Evolutionary conservation across 2,797 vertebrate species (phyloP), one percentile per base, ranked within the genome.

Genomic region (Perodicticus potto): DNA sequence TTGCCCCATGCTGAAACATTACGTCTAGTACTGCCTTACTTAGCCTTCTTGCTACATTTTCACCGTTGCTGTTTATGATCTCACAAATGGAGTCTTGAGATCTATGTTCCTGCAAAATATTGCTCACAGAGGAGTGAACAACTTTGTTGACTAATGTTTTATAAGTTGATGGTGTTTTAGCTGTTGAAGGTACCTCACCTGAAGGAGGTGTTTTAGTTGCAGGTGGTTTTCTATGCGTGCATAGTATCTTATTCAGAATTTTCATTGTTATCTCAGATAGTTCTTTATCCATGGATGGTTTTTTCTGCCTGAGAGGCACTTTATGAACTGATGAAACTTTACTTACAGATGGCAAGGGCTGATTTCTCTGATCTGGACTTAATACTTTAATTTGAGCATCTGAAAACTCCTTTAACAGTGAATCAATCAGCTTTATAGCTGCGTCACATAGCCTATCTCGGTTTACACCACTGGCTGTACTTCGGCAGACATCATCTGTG

Each of bases 401-500:
- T 13, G 94, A 95, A 96, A 96, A 65, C 37, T 92, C 85, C 7
- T 67, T 91, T 87, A 96, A 84, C 22, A 96, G 25, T 0, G 93
- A 86, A 74, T 96, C 77, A 23, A 72, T 93, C 45, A 67, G 25
- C 80, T 92, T 93, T 74, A 83, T 59, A 70, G 85, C 49, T 7
- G 20, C 83, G 22, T 77, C 43, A 67, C 32, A 95, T 63, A 94
- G 67, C 11, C 91, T 80, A 80, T 70, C 6, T 85, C 55, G 85
- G 70, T 84, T 92, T 85, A 45, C 29, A 43, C 76, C 67, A 57
- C 27, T 19, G 37, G 65, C 67, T 92, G 83, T 49, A 67, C 82
- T 86, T 77, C 67, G 49, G 59, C 45, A 53, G 43, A 45, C 25
- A 67, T 72, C 55, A 61, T 81, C 27, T 55, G 27, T 91, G 77